phyloP scores from a whole-genome alignment of 2,113 vertebrate genomes.

The Leptobrachium leishanense region DNA sequence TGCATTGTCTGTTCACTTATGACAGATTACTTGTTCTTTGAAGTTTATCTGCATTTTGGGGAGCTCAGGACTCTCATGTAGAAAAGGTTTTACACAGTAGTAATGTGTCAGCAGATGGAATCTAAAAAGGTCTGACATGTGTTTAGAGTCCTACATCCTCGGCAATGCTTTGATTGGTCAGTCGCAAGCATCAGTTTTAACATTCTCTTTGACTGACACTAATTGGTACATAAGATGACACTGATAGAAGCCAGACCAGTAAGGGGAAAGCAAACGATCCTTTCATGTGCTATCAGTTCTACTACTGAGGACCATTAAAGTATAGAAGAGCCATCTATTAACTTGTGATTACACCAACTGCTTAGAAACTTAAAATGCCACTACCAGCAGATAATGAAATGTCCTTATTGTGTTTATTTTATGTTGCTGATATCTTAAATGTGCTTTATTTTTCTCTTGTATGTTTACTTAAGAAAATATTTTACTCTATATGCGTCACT shows the following conservation, averaged over 20 bases:
- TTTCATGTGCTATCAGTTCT: conserved; percentile 21
- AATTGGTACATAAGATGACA: conserved; percentile 30
- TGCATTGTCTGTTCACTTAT: too few relatives aligned
- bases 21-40: too few relatives aligned
- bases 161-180: conserved; percentile 14
- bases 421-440: too few relatives aligned
- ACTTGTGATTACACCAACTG: conserved; percentile 19
- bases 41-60: too few relatives aligned
- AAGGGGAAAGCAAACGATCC: background rate
- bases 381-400: too few relatives aligned
- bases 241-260: background rate
- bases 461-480: too few relatives aligned
- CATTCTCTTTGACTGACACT: conserved; percentile 29
- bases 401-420: too few relatives aligned
- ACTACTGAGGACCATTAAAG: too few relatives aligned
- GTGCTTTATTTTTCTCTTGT: too few relatives aligned
- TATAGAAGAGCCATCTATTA: conserved; percentile 19
- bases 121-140: background rate
- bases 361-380: background rate
- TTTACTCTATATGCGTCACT: too few relatives aligned
- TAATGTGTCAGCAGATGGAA: conserved; percentile 3
- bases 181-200: conserved; percentile 12
- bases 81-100: background rate
- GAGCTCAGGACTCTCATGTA: background rate
- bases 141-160: conserved; percentile 1